phyloP scores from a whole-genome alignment of 53 echinoderm and acorn worm genomes.

The Temnopleurus reevesii region DNA sequence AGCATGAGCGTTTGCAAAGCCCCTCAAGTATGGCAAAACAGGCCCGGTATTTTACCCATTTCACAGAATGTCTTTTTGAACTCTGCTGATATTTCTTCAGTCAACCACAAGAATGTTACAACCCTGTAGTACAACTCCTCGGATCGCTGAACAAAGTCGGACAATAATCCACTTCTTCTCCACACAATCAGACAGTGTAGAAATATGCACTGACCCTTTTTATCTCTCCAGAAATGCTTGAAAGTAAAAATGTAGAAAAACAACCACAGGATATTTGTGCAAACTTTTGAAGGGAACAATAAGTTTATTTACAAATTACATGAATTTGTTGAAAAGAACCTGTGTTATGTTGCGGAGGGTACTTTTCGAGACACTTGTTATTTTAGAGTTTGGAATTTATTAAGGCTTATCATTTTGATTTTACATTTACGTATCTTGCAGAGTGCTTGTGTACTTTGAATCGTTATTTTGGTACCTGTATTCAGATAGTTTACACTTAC shows the following conservation, averaged over 20 bases:
- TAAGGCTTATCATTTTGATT: no score
- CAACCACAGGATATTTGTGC: background rate
- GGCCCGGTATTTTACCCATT: background rate
- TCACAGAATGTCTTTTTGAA: background rate
- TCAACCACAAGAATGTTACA: slow-evolving; percentile 31
- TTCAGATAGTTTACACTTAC: no score
- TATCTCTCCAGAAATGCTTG: no score
- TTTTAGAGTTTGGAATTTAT: background rate
- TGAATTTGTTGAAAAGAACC: background rate
- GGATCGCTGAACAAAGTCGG: background rate
- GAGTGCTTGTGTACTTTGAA: no score
- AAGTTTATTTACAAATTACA: background rate
- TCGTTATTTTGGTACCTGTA: no score
- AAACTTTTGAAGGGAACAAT: background rate
- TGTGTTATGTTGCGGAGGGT: background rate
- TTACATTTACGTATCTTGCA: no score
- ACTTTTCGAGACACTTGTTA: background rate
- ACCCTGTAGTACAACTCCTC: background rate
- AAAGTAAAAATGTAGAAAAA: background rate
- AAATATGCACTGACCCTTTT: no score
- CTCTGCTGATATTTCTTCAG: background rate
- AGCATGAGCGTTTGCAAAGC: background rate
- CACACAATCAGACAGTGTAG: background rate
- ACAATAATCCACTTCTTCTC: slow-evolving; percentile 2
- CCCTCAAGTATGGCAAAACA: background rate